These are phyloP conservation scores for Ianthella basta DNA, from an alignment of 37 sponge, comb jelly and placozoan species.

Conservation along the genomic window DNA sequence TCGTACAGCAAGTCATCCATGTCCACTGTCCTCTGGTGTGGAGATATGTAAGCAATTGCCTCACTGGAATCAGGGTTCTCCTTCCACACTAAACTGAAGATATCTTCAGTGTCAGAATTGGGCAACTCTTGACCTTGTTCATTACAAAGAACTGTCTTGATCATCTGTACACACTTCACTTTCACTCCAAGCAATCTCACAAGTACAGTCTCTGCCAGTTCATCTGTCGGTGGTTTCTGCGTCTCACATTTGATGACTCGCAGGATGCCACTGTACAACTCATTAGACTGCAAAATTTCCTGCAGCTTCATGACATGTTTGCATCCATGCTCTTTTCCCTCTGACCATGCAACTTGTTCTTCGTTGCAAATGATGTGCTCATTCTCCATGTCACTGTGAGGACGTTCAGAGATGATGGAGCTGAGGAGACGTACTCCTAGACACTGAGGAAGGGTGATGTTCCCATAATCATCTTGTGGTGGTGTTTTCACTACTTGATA, in stretches of 20 bases:
- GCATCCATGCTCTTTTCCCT: constrained; percentile 12
- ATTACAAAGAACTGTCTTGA: constrained; percentile 8
- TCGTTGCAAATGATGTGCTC: constrained; percentile 2
- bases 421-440: constrained; percentile 17
- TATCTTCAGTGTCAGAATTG: background rate
- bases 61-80: background rate
- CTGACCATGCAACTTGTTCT: background rate
- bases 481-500: background rate
- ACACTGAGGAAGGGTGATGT: background rate
- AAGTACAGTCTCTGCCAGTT: background rate
- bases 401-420: background rate
- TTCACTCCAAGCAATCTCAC: background rate
- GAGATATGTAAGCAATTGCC: background rate
- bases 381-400: constrained; percentile 12
- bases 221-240: constrained; percentile 1
- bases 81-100: background rate
- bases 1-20: constrained; percentile 8
- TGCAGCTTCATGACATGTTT: background rate
- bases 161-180: constrained; percentile 21
- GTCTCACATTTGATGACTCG: constrained; percentile 12
- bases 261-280: constrained; percentile 6
- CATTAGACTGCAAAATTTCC: background rate
- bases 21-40: background rate
- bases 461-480: constrained; percentile 8
- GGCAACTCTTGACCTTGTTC: background rate